Conservation (phyloP, 2,888 invertebrate species). For the Epinotia nisella region DNA sequence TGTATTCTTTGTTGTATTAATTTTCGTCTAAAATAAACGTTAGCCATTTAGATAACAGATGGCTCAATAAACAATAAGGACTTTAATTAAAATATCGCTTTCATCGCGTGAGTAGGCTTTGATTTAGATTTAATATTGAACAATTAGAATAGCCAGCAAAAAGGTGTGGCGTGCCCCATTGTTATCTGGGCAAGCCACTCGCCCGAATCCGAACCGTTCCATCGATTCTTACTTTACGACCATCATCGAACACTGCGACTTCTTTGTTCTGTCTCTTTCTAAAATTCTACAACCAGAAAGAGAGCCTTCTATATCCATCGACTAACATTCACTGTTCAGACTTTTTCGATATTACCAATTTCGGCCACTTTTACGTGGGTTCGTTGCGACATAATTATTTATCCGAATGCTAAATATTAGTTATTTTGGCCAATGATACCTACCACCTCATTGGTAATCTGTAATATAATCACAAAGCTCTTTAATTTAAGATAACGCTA, state of each 20-base stretch:
- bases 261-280: slow-evolving; percentile 11
- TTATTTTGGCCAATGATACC: slow-evolving; percentile 17
- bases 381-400: slow-evolving; percentile 18
- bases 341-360: not conserved
- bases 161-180: slow-evolving; percentile 37
- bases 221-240: slow-evolving; percentile 26
- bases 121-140: slow-evolving; percentile 32
- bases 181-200: slow-evolving; percentile 41
- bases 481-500: slow-evolving; percentile 18
- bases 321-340: not conserved
- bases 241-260: slow-evolving; percentile 13
- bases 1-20: slow-evolving; percentile 26
- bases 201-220: slow-evolving; percentile 29
- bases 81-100: slow-evolving; percentile 34
- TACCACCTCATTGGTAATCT: not conserved
- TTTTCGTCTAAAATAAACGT: slow-evolving; percentile 31
- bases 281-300: not conserved
- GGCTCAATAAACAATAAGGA: slow-evolving; percentile 23
- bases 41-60: slow-evolving; percentile 30
- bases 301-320: not conserved
- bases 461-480: slow-evolving; percentile 14
- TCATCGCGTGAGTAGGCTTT: slow-evolving; percentile 10
- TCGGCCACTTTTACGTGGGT: not conserved
- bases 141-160: slow-evolving; percentile 36
- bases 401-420: not conserved